Evolutionary conservation across 1,140 invertebrate genomes (phyloP).

Genomic region (Nymphalis io): DNA sequence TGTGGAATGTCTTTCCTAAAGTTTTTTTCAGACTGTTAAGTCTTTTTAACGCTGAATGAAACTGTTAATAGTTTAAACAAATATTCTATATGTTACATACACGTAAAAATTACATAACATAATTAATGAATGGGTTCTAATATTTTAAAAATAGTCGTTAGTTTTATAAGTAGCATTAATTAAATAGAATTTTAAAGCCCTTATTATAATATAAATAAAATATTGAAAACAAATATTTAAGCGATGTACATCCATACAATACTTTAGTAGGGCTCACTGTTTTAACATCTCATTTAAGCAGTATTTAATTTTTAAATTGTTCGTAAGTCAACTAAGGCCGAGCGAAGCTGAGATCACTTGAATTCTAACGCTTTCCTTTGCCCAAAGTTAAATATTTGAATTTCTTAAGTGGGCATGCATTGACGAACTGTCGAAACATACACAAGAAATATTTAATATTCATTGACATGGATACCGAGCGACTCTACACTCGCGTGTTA

Average conservation of each 20-base stretch:
- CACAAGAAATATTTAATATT: constrained; percentile 75
- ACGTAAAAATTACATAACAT: neutral
- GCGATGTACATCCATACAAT: constrained; percentile 43
- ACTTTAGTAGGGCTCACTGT: constrained; percentile 52
- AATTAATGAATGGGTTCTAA: too few species aligned
- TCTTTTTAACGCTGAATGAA: constrained; percentile 14
- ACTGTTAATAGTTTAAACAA: constrained; percentile 8
- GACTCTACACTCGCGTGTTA: constrained; percentile 54
- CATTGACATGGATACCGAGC: constrained; percentile 62
- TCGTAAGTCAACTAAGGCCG: constrained; percentile 74
- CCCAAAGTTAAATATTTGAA: constrained; percentile 78
- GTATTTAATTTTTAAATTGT: constrained; percentile 79
- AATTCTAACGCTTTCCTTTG: constrained; percentile 80
- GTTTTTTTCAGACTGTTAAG: constrained; percentile 5
- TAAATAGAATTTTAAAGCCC: too few species aligned
- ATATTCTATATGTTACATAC: neutral
- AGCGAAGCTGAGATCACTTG: constrained; percentile 76
- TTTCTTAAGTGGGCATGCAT: constrained; percentile 78
- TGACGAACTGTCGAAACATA: constrained; percentile 71
- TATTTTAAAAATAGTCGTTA: too few species aligned
- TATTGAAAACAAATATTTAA: neutral
- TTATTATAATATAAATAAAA: too few species aligned
- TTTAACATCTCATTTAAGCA: constrained; percentile 74
- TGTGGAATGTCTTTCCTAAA: constrained; percentile 60
- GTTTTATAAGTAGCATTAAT: too few species aligned